Conservation (phyloP, 2,113 vertebrate species). For the Gambusia affinis region DNA sequence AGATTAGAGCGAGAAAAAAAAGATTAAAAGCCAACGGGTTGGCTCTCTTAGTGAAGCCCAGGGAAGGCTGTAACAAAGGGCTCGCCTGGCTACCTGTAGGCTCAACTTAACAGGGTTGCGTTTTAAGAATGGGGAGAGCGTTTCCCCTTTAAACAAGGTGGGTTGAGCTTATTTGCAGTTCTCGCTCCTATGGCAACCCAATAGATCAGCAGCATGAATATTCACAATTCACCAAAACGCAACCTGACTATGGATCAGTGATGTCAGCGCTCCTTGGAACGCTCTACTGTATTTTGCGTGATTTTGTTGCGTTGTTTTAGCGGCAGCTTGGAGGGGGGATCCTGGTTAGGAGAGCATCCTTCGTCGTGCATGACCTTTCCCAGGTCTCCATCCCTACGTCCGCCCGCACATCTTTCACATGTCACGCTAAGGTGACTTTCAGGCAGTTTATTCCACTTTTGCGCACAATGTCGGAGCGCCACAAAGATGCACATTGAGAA, state of each 20-base stretch:
- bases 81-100: conserved; percentile 62
- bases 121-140: conserved; percentile 77
- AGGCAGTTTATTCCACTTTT: conserved; percentile 77
- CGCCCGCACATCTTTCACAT: conserved; percentile 70
- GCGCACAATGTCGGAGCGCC: conserved; percentile 73
- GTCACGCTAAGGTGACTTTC: conserved; percentile 79
- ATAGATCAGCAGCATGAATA: conserved; percentile 92
- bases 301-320: conserved; percentile 63
- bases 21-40: not conserved
- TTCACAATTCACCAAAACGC: conserved; percentile 86
- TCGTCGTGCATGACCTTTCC: conserved; percentile 74
- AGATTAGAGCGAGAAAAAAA: not conserved
- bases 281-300: conserved; percentile 59
- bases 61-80: conserved; percentile 21
- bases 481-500: conserved; percentile 65
- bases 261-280: conserved; percentile 84
- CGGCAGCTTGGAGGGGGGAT: conserved; percentile 56
- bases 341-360: conserved; percentile 61
- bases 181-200: conserved; percentile 96
- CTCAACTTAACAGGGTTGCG: conserved; percentile 44
- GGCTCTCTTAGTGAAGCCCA: conserved; percentile 6
- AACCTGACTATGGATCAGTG: conserved; percentile 85
- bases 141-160: conserved; percentile 89
- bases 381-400: conserved; percentile 58
- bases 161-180: conserved; percentile 87